phyloP scores from a whole-genome alignment of 2,797 vertebrate species.

The Hozukius guyotensis region DNA sequence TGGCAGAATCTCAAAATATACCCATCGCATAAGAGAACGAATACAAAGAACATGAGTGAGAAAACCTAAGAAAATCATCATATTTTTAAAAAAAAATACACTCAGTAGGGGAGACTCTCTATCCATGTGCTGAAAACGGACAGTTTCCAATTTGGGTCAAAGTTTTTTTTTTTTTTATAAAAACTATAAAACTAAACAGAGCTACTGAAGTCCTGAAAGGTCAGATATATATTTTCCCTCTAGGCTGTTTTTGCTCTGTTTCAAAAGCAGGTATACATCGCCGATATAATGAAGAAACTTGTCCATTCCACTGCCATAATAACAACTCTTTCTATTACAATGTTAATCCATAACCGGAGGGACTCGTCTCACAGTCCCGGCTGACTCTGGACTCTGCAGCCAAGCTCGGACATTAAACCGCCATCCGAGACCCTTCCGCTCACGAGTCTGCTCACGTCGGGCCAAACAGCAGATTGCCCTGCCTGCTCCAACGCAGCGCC shows the following conservation, averaged over 20 bases:
- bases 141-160: not conserved
- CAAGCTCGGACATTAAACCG: conserved; percentile 51
- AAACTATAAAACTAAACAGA: not conserved
- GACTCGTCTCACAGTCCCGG: conserved; percentile 28
- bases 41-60: not conserved
- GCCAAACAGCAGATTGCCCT: conserved; percentile 64
- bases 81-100: too few relatives aligned
- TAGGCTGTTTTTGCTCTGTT: not conserved
- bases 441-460: conserved; percentile 72
- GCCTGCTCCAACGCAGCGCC: conserved; percentile 45
- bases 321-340: conserved; percentile 38
- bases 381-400: conserved; percentile 45
- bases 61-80: not conserved
- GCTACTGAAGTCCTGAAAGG: not conserved
- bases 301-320: not conserved
- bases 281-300: not conserved
- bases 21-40: not conserved
- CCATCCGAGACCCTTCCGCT: conserved; percentile 34
- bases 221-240: not conserved
- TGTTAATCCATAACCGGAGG: conserved; percentile 50
- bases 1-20: not conserved
- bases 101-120: too few relatives aligned
- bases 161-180: not conserved
- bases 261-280: not conserved
- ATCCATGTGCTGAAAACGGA: too few relatives aligned